Evolutionary conservation across 2,888 invertebrate genomes (phyloP).

Genomic region (Automeris io): DNA sequence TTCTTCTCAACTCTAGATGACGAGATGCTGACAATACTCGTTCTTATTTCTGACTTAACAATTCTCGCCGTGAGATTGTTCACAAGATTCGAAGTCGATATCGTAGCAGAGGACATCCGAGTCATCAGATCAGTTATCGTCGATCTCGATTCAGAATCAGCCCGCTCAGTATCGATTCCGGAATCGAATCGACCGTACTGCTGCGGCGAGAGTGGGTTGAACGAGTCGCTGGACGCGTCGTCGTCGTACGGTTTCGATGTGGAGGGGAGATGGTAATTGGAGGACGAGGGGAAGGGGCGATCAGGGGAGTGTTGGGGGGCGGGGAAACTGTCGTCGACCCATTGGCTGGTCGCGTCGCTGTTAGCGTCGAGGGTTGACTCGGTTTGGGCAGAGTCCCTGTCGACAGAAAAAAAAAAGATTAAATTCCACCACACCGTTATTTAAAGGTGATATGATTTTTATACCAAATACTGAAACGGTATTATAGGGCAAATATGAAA

Average conservation of each 20-base stretch:
- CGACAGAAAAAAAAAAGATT: background rate
- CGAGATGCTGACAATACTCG: slow-evolving; percentile 62
- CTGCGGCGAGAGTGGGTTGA: slow-evolving; percentile 55
- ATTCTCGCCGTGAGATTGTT: slow-evolving; percentile 54
- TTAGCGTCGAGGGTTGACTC: slow-evolving; percentile 53
- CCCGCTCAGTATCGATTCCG: slow-evolving; percentile 51
- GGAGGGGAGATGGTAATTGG: slow-evolving; percentile 52
- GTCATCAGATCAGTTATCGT: slow-evolving; percentile 62
- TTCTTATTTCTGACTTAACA: slow-evolving; percentile 59
- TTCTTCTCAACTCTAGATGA: slow-evolving; percentile 64
- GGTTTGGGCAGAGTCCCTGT: slow-evolving; percentile 34
- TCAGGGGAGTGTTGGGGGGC: slow-evolving; percentile 48
- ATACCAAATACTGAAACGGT: no score
- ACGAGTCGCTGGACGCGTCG: slow-evolving; percentile 66
- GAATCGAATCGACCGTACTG: slow-evolving; percentile 53
- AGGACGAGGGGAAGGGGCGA: slow-evolving; percentile 41
- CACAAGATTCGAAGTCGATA: slow-evolving; percentile 53
- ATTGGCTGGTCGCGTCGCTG: slow-evolving; percentile 69
- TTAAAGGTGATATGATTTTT: no score
- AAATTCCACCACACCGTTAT: background rate
- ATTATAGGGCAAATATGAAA: no score
- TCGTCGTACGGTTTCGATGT: slow-evolving; percentile 61
- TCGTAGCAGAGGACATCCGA: slow-evolving; percentile 60
- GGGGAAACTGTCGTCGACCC: slow-evolving; percentile 74
- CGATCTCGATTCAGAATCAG: slow-evolving; percentile 43